These are phyloP conservation scores for Pollicipes pollicipes DNA, from an alignment of 1,140 invertebrate genomes.

Conservation along the genomic window DNA sequence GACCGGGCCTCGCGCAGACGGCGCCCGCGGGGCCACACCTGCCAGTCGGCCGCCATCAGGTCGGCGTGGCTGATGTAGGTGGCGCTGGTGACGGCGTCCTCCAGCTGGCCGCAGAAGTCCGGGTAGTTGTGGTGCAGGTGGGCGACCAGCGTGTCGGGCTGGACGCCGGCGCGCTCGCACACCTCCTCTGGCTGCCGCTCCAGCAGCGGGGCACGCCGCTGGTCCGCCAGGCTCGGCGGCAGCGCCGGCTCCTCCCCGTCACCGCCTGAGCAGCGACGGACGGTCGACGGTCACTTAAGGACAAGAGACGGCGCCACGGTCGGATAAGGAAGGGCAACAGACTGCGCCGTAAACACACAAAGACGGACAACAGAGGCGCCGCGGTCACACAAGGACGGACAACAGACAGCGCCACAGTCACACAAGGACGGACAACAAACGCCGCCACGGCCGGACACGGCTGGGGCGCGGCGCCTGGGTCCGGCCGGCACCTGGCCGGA, in stretches of 20 bases:
- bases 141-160: constrained; percentile 10
- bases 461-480: no score
- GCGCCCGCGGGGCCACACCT: neutral
- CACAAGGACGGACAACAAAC: no score
- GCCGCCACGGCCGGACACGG: no score
- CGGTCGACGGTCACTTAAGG: no score
- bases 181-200: constrained; percentile 11
- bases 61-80: neutral
- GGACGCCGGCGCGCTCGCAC: constrained; percentile 12
- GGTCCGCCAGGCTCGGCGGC: constrained; percentile 8
- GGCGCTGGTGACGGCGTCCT: neutral
- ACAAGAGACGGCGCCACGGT: no score
- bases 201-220: constrained; percentile 9
- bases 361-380: no score
- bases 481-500: no score
- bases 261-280: constrained; percentile 5
- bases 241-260: constrained; percentile 6
- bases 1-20: no score
- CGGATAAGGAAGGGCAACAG: no score
- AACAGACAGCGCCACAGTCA: no score
- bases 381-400: no score
- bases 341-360: no score
- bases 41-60: neutral
- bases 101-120: constrained; percentile 10
- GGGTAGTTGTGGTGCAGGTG: constrained; percentile 15